Conservation (phyloP, 2,797 vertebrate species). For the Notoglanidium macrostoma region DNA sequence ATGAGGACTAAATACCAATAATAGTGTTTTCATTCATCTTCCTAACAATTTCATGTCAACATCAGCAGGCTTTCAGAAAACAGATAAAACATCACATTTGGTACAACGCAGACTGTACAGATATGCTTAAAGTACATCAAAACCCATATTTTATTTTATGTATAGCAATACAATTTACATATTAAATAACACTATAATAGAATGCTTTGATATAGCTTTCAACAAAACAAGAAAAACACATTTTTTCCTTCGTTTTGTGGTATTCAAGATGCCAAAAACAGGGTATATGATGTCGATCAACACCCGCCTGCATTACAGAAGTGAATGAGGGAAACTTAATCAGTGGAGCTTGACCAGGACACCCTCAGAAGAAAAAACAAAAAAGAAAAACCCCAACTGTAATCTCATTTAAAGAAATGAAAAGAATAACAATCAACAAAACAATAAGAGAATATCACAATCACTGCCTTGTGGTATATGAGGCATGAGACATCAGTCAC, state of each 20-base stretch:
- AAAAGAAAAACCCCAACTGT: slow-evolving; percentile 26
- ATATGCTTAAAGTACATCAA: slow-evolving; percentile 87
- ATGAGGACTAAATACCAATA: too few relatives aligned
- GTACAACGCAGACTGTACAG: slow-evolving; percentile 48
- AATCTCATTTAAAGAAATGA: slow-evolving; percentile 38
- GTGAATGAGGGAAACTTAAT: slow-evolving; percentile 79
- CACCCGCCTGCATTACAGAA: slow-evolving; percentile 77
- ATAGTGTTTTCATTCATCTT: neutral
- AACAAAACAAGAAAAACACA: slow-evolving; percentile 79
- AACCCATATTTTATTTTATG: slow-evolving; percentile 99
- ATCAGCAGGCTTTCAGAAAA: neutral
- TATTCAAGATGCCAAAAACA: slow-evolving; percentile 87
- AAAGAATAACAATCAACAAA: slow-evolving; percentile 40
- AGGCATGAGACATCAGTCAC: slow-evolving; percentile 75
- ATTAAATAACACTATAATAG: slow-evolving; percentile 99
- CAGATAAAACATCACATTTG: neutral
- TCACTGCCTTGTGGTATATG: slow-evolving; percentile 79
- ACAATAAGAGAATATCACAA: slow-evolving; percentile 79
- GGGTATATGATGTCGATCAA: slow-evolving; percentile 52
- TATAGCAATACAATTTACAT: slow-evolving; percentile 99
- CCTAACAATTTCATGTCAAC: neutral
- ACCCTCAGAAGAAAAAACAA: slow-evolving; percentile 76
- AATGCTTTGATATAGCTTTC: slow-evolving; percentile 95
- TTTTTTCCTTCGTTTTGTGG: slow-evolving; percentile 61
- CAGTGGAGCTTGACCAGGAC: slow-evolving; percentile 82